Evolutionary conservation across 2,113 vertebrate species (phyloP), one percentile per base, ranked within the genome.

Genomic region (Cisticola juncidis): DNA sequence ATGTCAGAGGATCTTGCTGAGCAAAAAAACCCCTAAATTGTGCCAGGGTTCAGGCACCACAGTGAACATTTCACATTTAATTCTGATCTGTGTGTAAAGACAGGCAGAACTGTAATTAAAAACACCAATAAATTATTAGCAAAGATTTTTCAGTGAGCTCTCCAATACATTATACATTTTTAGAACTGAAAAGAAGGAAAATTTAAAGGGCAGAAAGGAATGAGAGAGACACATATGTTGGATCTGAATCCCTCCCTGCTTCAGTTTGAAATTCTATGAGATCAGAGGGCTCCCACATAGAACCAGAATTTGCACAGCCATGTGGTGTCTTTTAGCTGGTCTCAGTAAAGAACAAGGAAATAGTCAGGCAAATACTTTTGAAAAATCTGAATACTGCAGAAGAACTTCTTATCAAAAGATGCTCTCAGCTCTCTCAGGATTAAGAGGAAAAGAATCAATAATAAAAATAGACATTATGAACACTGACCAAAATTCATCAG

Each of bases 151-250:
- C 62, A 45, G 82, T 5, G 38, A 92, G 68, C 44, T 42, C 62
- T 66, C 54, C 54, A 76, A 65, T 42, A 44, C n/a, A 48, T 48
- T 21, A 50, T 2, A 38, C 54, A 51, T 54, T 92, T 95, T 88
- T 81, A 96, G 88, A 82, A 86, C 53, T 21, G 7, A 76, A 92
- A 80, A 86, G 47, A 70, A 76, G 78, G 74, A 29, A 33, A 31
- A 76, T 87, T 91, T 94, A 91, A 96, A 95, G 76, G 88, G 74
- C 95, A 91, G 70, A 90, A 90, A 88, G 70, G 79, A 90, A 93
- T 45, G 62, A 87, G 61, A 85, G 31, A 94, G 26, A 70, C 33
- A 62, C 78, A 61, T 78, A 92, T 78, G 88, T 42, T 82, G 86
- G 58, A 73, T 88, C 26, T 62, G 28, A 90, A 90, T 73, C 62